Evolutionary conservation across 2,113 vertebrate species (phyloP).

Genomic region (Gyps fulvus): DNA sequence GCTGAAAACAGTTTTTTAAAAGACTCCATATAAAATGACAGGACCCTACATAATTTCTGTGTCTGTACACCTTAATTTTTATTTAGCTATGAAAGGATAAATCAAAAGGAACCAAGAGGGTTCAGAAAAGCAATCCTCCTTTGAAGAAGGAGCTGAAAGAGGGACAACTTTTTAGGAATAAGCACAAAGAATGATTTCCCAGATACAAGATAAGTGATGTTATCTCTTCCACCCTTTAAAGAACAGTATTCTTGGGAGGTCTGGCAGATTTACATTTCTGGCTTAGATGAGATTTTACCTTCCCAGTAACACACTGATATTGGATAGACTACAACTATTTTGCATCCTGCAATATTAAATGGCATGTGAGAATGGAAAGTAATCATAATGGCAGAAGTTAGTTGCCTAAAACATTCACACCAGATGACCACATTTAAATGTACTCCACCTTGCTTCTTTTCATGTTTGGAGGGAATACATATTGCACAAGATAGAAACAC

Average conservation of each 20-base stretch:
- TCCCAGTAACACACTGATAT: conserved; percentile 63
- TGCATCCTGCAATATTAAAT: conserved; percentile 56
- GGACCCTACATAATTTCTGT: not conserved
- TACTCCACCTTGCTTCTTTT: conserved; percentile 51
- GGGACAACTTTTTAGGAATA: not conserved
- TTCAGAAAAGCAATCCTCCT: not conserved
- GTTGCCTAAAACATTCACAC: conserved; percentile 10
- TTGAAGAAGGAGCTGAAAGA: conserved; percentile 25
- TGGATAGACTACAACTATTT: conserved; percentile 62
- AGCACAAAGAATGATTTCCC: not conserved
- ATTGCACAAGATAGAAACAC: not conserved
- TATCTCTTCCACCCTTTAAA: conserved; percentile 52
- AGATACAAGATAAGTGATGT: conserved; percentile 7
- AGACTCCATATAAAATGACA: not conserved
- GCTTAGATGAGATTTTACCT: conserved; percentile 55
- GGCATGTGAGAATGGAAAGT: conserved; percentile 44
- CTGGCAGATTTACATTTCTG: conserved; percentile 65
- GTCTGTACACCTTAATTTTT: not conserved
- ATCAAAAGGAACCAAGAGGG: not conserved
- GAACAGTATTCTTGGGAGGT: conserved; percentile 71
- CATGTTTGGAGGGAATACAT: not conserved
- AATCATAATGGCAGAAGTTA: conserved; percentile 11
- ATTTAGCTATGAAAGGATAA: not conserved
- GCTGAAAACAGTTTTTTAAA: not conserved
- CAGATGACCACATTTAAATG: conserved; percentile 57